Base-by-base conservation (phyloP, 2,797 vertebrate genomes). In the Sphenopsis melanotis region DNA sequence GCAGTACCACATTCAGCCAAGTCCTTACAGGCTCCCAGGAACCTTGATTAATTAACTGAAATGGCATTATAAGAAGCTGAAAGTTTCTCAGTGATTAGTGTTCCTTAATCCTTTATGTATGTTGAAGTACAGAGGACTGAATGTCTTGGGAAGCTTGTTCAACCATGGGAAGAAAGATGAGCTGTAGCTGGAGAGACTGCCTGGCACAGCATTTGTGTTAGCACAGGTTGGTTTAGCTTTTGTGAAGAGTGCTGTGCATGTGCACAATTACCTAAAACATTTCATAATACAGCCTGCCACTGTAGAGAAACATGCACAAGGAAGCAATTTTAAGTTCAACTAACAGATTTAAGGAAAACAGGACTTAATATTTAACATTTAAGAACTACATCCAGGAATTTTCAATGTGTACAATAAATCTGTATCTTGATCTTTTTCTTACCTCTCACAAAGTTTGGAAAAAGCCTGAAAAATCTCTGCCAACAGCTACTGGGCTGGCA, bases 41-140 rank as follows among this genome's bases (percentile, higher is more conserved):
- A 91, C 52, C 46, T 1, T 72, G 85, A 93, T 82, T 80, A 79
- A 94, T 36, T 90, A 82, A 83, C 5, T 76, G 80, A 83, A 87
- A 83, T 0, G 30, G 19, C 32, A 83, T 77, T 83, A 19, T 11
- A 89, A 83, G 78, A 79, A 93, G 47, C 53, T 81, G 65, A 37
- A 97, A 89, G 56, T 57, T 81, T 71, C 42, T 52, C 63, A 71
- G n/a, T 53, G 86, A 93, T 41, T 83, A 83, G 50, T 9, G 81
- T 76, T 90, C 85, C 66, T 44, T 92, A 94, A 82, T 87, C 81
- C 65, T 80, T 79, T 80, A 90, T 72, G n/a, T n/a, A 46, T 46
- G 79, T 66, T 91, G 39, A 83, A 89, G 69, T 64, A 66, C 6
- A 77, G 61, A 56, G 36, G 47, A 87, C 50, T 34, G n/a, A 66